A percentile compares a stretch with the other conserved stretches of the same genome.
Conservation (phyloP, 2,888 invertebrate species). For the Molorchus minor region DNA sequence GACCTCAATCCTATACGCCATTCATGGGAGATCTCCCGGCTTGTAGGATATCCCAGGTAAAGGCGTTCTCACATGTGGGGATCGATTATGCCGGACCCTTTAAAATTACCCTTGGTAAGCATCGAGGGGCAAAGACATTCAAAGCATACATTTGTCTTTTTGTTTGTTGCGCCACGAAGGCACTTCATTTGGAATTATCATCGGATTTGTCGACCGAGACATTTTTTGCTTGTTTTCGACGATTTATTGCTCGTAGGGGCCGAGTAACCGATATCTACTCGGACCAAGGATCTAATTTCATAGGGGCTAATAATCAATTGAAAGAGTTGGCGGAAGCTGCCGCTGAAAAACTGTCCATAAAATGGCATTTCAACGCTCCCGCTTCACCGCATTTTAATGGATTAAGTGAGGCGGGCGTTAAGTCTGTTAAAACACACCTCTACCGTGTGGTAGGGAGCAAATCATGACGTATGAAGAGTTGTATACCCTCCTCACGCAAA, state of each 20-base stretch:
- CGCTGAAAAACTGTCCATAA: neutral
- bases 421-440: slow-evolving; percentile 8
- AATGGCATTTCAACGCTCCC: neutral
- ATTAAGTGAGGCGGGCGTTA: slow-evolving; percentile 2
- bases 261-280: neutral
- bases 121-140: neutral
- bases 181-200: neutral
- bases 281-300: neutral
- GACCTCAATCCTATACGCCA: neutral
- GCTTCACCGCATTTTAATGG: neutral
- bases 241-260: too few relatives aligned
- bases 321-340: neutral
- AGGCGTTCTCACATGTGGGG: too few relatives aligned
- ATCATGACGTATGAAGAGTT: slow-evolving; percentile 2
- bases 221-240: too few relatives aligned
- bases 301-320: neutral
- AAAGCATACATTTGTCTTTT: neutral
- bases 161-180: too few relatives aligned
- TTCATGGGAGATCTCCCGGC: neutral
- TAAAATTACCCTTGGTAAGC: too few relatives aligned
- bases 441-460: neutral
- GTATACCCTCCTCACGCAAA: neutral
- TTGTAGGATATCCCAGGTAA: too few relatives aligned
- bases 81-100: too few relatives aligned
- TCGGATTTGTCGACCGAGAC: too few relatives aligned